These are phyloP conservation scores for Melanogrammus aeglefinus DNA, from an alignment of 2,797 vertebrate species.

Conservation along the genomic window DNA sequence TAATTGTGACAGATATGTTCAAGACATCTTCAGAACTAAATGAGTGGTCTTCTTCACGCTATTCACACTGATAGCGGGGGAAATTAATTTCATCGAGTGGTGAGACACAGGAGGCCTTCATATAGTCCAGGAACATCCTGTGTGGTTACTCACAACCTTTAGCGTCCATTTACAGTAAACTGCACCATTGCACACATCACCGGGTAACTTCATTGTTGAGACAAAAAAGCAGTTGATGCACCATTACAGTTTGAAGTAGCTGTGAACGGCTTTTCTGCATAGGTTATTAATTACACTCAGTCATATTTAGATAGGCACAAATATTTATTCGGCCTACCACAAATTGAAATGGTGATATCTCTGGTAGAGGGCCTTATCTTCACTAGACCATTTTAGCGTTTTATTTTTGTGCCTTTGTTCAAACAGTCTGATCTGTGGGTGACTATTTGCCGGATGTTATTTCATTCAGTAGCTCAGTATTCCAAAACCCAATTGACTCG, in stretches of 20 bases:
- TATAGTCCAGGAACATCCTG: neutral
- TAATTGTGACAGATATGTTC: neutral
- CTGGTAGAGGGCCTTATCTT: neutral
- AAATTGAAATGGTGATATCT: neutral
- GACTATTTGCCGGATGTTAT: neutral
- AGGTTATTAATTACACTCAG: neutral
- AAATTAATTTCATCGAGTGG: neutral
- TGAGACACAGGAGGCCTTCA: neutral
- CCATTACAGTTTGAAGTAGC: neutral
- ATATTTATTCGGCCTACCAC: neutral
- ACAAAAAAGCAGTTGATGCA: neutral
- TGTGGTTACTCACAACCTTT: slow-evolving; percentile 7
- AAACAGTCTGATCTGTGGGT: neutral
- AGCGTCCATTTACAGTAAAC: slow-evolving; percentile 25
- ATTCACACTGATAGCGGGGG: neutral
- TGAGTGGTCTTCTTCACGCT: neutral
- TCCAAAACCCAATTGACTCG: neutral
- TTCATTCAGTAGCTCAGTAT: neutral
- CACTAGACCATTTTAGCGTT: neutral
- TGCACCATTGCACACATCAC: slow-evolving; percentile 3
- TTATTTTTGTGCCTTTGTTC: neutral
- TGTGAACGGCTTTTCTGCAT: neutral
- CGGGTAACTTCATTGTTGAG: neutral
- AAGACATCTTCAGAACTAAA: neutral
- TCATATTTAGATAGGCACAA: neutral